Evolutionary conservation across 35 echinoderm and acorn worm species (phyloP), one percentile per base, ranked within the genome.

Genomic region (Ophioderma brevispina): DNA sequence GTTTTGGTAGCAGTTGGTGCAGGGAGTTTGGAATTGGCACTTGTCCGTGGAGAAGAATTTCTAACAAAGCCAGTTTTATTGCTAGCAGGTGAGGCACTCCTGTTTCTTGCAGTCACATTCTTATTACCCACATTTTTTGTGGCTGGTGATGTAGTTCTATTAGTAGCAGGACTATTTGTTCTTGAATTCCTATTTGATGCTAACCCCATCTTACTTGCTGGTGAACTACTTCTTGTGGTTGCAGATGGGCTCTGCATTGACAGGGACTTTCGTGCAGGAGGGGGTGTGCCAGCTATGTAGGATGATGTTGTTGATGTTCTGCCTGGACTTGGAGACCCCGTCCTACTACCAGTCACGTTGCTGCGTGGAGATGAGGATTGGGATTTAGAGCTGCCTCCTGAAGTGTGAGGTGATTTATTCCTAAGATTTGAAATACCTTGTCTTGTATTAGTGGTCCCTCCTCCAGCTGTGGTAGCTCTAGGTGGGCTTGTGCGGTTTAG

Each of bases 291-390:
- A 36, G 87, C 70, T n/a, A n/a, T n/a, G n/a, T n/a, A n/a, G n/a
- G n/a, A n/a, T n/a, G n/a, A n/a, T 78, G 80, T 80, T 56, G 63
- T 92, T 49, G 75, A 49, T 42, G 94, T 85, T 42, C 87, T 90
- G 34, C 59, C 77, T 33, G 85, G 36, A 28, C 76, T 82, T 10
- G 84, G 70, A 70, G 89, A 81, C 32, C 79, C 50, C 21, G 52
- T 90, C 84, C 91, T 80, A 14, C 84, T 55, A 75, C 83, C 91
- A 55, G 85, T 42, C 18, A 85, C 85, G 25, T 64, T 87, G 35
- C 84, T 92, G 35, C 92, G 85, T 11, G 85, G 76, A 35, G 85
- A 78, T 76, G 41, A 33, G 78, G 37, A 75, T 32, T 80, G 78
- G 5, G 38, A 80, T 36, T 80, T 80, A 31, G 38, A 13, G n/a